Base-by-base conservation (phyloP, 2,888 invertebrate species). In the Lasioglossum leucozonium region DNA sequence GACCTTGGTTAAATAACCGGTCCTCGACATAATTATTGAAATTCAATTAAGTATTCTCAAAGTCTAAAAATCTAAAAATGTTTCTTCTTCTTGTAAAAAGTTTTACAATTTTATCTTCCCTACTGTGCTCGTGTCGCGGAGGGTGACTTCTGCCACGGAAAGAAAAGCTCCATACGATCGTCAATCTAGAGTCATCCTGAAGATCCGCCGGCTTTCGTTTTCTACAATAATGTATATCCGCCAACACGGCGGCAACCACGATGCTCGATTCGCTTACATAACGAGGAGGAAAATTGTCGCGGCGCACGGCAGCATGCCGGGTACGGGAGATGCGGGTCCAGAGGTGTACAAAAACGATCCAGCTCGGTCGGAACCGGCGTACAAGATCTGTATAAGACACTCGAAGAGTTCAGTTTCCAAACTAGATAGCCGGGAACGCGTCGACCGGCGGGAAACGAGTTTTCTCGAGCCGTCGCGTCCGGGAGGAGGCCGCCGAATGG, bases 371-470 rank as follows among this genome's bases (percentile, higher is more conserved):
- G 58, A 26, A 30, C 58, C 26, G 16, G 5, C 6, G 26, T 6
- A 30, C 30, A 62, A 6, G 58, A 51, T 51, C 51, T 51, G 10
- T 51, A 22, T 51, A 51, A n/a, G 51, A 51, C 22, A 51, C 51
- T 22, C 22, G 8, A 44, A n/a, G 30, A 55, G 69, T 82, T 51
- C 26, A 81, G 40, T 40, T 44, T 65, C 69, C 55, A 84, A 79
- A 79, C 44, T 72, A 30, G 26, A 62, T 22, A 79, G 16, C 69
- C 62, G 42, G 79, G 69, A 62, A 44, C 71, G 67, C 26, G 79
- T 84, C 84, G 77, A 71, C 67, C 62, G 51, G 44, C 77, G 55
- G 40, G 77, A 30, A 30, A 42, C 85, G 26, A 84, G 85, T 84
- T 85, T 79, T 74, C 77, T 69, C 77, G 18, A 34, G 58, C 78